Conservation (phyloP, 2,888 invertebrate species). For the Glyphotaelius pellucidus region DNA sequence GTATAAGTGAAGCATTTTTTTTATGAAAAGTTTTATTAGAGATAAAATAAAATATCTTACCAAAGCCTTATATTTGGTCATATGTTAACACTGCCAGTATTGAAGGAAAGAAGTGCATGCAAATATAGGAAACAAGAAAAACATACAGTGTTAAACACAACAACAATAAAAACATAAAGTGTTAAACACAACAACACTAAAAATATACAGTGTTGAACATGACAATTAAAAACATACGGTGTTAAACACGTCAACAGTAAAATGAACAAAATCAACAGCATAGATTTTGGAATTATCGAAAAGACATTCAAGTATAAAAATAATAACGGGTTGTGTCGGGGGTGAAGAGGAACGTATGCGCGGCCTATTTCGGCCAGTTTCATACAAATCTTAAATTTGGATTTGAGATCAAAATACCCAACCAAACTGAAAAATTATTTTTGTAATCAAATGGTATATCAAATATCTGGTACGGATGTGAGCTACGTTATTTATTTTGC, state of each 20-base stretch:
- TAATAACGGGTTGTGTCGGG: not conserved
- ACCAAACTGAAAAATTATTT: too few relatives aligned
- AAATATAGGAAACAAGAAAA: slow-evolving; percentile 66
- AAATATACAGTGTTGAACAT: slow-evolving; percentile 61
- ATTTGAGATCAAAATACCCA: too few relatives aligned
- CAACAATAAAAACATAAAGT: slow-evolving; percentile 62
- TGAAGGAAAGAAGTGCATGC: slow-evolving; percentile 67
- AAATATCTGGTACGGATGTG: too few relatives aligned
- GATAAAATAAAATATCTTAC: slow-evolving; percentile 71
- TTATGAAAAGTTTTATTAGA: not conserved
- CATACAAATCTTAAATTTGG: too few relatives aligned
- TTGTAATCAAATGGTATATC: too few relatives aligned
- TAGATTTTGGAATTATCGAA: not conserved
- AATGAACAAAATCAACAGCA: slow-evolving; percentile 20
- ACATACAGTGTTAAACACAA: slow-evolving; percentile 60
- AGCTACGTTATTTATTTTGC: too few relatives aligned
- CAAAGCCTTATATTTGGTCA: slow-evolving; percentile 79
- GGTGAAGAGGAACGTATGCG: not conserved
- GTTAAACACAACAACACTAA: slow-evolving; percentile 61
- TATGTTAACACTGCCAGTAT: slow-evolving; percentile 75
- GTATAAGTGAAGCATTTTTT: not conserved
- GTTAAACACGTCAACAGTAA: slow-evolving; percentile 57
- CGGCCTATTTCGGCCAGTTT: too few relatives aligned
- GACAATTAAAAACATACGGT: slow-evolving; percentile 61
- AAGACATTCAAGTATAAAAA: slow-evolving; percentile 27